These are phyloP conservation scores for Latrodectus hesperus DNA, from an alignment of 2,888 invertebrate species.

Conservation along the genomic window DNA sequence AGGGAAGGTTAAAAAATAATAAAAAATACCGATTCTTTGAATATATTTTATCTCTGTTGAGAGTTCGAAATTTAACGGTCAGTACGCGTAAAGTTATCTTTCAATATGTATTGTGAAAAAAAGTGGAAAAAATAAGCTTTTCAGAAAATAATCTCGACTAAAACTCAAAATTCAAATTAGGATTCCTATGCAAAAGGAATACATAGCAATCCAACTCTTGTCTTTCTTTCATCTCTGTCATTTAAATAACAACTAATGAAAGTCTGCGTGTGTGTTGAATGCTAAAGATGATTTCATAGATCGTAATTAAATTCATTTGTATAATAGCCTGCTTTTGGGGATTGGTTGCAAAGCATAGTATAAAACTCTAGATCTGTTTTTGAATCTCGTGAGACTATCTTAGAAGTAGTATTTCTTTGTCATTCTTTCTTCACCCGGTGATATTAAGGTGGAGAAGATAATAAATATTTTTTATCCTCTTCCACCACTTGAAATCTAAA, in stretches of 20 bases:
- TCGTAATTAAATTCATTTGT: slow-evolving; percentile 68
- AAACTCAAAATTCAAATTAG: slow-evolving; percentile 60
- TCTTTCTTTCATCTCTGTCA: slow-evolving; percentile 56
- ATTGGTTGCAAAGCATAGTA: slow-evolving; percentile 19
- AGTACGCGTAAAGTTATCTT: slow-evolving; percentile 32
- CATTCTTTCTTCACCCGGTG: background rate
- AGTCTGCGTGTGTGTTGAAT: slow-evolving; percentile 61
- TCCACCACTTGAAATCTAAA: slow-evolving; percentile 45
- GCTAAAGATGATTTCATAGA: slow-evolving; percentile 57
- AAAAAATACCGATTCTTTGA: slow-evolving; percentile 53
- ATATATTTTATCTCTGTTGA: slow-evolving; percentile 58
- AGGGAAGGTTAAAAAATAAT: background rate
- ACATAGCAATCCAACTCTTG: slow-evolving; percentile 6
- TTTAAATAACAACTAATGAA: slow-evolving; percentile 66
- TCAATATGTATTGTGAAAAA: slow-evolving; percentile 29
- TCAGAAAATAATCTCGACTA: slow-evolving; percentile 27
- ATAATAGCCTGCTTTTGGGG: slow-evolving; percentile 57
- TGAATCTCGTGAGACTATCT: slow-evolving; percentile 22
- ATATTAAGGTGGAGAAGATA: slow-evolving; percentile 14
- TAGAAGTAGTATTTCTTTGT: slow-evolving; percentile 56
- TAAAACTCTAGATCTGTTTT: slow-evolving; percentile 35
- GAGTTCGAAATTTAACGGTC: slow-evolving; percentile 64
- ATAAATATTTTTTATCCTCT: slow-evolving; percentile 47
- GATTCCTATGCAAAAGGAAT: slow-evolving; percentile 65
- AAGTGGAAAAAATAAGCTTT: slow-evolving; percentile 1